Evolutionary conservation across 1,140 invertebrate species (phyloP).

Genomic region (Plodia interpunctella): DNA sequence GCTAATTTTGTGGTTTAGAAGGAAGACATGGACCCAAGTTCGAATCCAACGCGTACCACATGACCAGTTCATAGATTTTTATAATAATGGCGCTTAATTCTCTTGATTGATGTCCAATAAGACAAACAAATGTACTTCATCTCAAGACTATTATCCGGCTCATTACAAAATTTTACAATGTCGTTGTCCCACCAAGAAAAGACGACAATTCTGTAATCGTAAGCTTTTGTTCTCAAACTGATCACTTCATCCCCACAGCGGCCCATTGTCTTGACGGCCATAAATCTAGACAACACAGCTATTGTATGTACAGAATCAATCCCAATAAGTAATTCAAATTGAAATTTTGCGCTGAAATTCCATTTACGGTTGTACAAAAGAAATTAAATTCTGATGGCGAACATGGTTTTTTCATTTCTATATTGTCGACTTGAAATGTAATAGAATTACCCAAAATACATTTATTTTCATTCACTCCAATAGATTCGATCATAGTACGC

Average conservation of each 20-base stretch:
- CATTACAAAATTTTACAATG: conserved; percentile 13
- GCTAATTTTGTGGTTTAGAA: too few relatives aligned
- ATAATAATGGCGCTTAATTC: too few relatives aligned
- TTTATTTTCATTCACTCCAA: too few relatives aligned
- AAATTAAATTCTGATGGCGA: too few relatives aligned
- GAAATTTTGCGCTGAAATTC: not conserved
- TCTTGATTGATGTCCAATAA: conserved; percentile 14
- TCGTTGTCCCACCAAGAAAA: conserved; percentile 14
- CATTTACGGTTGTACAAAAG: not conserved
- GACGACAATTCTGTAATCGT: conserved; percentile 24
- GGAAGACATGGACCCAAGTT: too few relatives aligned
- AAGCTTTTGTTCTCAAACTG: conserved; percentile 25
- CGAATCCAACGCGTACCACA: too few relatives aligned
- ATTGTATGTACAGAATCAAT: conserved; percentile 10
- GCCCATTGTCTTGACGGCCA: conserved; percentile 23
- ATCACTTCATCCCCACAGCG: conserved; percentile 25
- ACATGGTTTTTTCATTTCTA: too few relatives aligned
- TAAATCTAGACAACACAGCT: conserved; percentile 13
- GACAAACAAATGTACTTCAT: not conserved
- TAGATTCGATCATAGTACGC: too few relatives aligned
- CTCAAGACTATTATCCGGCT: conserved; percentile 19
- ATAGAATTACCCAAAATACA: too few relatives aligned
- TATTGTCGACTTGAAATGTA: too few relatives aligned
- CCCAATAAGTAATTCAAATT: conserved; percentile 4
- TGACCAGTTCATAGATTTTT: too few relatives aligned